Base-by-base conservation (phyloP, 2,888 invertebrate genomes). In the Synanthedon vespiformis region DNA sequence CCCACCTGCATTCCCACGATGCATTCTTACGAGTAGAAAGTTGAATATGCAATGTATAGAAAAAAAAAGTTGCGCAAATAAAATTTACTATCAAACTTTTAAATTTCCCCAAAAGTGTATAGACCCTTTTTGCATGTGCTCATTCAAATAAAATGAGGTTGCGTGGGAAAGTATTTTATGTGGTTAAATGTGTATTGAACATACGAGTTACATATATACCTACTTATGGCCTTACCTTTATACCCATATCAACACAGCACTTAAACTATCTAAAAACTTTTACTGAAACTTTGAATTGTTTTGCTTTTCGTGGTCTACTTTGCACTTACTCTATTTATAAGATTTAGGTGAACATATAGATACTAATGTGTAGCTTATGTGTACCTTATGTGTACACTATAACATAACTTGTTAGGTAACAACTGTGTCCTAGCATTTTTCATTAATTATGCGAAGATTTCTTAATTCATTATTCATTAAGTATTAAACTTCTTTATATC, bases 1-100 rank as follows among this genome's bases (percentile, higher is more conserved):
- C 77, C 68, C 86, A 86, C 86, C 83, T 87, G 86, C 86, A 76
- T 86, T 85, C 87, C 86, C 86, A 86, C 87, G 86, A 73, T 76
- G 62, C 58, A 54, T 60, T 48, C 49, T 40, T 14, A 40, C 18
- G 50, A 56, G 64, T 80, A 84, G 86, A 86, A 86, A 86, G 87
- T 84, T 68, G 69, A 71, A 65, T 64, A 69, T 67, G 68, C 62
- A 56, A 56, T 51, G 48, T 54, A 58, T 57, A 56, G 61, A 77
- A 78, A 80, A 84, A 34, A 34, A 81, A 55, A 77, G 52, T 68
- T 85, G 85, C 80, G 84, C 84, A 86, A 87, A 81, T 72, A 77
- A 72, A 74, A 74, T 74, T 77, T 74, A 63, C 74, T 72, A 75
- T 77, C 75, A 80, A 81, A 80, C 76, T 83, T 83, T 81, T 63